Percentiles rank a stretch among this genome's conserved stretches.
Evolutionary conservation across 2,797 vertebrate genomes (phyloP).

Genomic region (Centropyge bicolor): DNA sequence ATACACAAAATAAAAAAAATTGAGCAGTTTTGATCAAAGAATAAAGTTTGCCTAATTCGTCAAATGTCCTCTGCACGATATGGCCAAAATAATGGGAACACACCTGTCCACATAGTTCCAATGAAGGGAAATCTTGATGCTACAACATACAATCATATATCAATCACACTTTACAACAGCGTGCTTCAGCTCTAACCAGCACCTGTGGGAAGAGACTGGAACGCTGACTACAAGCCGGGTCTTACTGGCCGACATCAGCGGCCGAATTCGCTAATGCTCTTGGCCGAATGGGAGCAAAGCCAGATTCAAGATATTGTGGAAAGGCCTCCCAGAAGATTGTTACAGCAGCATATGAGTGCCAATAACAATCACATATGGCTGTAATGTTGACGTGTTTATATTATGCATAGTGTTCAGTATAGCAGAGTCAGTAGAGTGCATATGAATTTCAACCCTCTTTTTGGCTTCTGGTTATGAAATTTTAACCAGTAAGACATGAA

Average conservation of each 20-base stretch:
- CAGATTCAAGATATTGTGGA: constrained; percentile 37
- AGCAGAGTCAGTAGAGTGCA: neutral
- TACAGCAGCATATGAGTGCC: neutral
- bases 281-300: constrained; percentile 47
- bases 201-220: constrained; percentile 46
- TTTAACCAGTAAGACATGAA: constrained; percentile 27
- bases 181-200: constrained; percentile 9
- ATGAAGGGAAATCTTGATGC: constrained; percentile 15
- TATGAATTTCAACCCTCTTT: constrained; percentile 6
- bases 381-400: too few relatives aligned
- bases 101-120: neutral
- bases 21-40: neutral
- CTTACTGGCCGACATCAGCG: constrained; percentile 52
- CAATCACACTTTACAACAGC: neutral
- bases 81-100: neutral
- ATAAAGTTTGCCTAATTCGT: neutral
- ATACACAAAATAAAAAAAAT: neutral
- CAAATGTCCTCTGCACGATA: neutral
- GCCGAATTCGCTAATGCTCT: constrained; percentile 36
- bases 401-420: neutral
- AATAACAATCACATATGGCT: neutral
- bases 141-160: neutral
- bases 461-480: constrained; percentile 15
- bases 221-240: constrained; percentile 29
- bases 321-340: constrained; percentile 30